A percentile compares a stretch with the other conserved stretches of the same genome.
Evolutionary conservation across 2,888 invertebrate genomes (phyloP).

Genomic region (Pristionchus entomophagus): DNA sequence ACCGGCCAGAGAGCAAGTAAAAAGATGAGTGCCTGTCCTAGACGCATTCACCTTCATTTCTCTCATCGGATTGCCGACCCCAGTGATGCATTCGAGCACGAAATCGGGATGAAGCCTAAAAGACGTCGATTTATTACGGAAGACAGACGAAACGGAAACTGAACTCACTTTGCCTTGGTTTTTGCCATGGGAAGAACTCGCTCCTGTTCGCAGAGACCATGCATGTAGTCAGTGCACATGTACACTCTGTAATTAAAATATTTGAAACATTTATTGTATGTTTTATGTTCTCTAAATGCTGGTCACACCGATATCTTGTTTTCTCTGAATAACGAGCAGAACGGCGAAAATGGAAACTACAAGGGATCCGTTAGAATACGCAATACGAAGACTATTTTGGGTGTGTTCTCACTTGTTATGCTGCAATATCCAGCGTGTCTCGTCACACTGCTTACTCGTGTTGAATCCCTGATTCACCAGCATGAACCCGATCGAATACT

Average conservation of each 20-base stretch:
- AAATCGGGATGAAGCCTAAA: slow-evolving; percentile 46
- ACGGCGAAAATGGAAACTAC: not conserved
- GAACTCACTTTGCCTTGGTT: slow-evolving; percentile 48
- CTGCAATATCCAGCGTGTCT: slow-evolving; percentile 41
- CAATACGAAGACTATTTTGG: no score
- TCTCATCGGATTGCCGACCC: slow-evolving; percentile 41
- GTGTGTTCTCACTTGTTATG: slow-evolving; percentile 40
- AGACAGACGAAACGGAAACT: not conserved
- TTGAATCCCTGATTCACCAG: slow-evolving; percentile 62
- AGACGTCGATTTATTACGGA: no score
- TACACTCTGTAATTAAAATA: slow-evolving; percentile 41
- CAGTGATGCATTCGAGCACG: slow-evolving; percentile 31
- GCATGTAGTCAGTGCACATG: slow-evolving; percentile 47
- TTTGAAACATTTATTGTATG: no score
- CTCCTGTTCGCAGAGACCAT: slow-evolving; percentile 11
- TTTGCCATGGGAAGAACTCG: not conserved
- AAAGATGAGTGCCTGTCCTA: no score
- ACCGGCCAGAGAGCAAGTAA: not conserved
- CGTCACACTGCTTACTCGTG: slow-evolving; percentile 42
- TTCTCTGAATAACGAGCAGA: not conserved
- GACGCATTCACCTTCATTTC: not conserved
- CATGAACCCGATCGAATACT: slow-evolving; percentile 63
- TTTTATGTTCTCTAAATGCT: not conserved
- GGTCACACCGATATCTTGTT: not conserved
- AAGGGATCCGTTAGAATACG: no score